These are phyloP conservation scores for Nothura maculosa DNA, from an alignment of 2,797 vertebrate species.

Conservation along the genomic window DNA sequence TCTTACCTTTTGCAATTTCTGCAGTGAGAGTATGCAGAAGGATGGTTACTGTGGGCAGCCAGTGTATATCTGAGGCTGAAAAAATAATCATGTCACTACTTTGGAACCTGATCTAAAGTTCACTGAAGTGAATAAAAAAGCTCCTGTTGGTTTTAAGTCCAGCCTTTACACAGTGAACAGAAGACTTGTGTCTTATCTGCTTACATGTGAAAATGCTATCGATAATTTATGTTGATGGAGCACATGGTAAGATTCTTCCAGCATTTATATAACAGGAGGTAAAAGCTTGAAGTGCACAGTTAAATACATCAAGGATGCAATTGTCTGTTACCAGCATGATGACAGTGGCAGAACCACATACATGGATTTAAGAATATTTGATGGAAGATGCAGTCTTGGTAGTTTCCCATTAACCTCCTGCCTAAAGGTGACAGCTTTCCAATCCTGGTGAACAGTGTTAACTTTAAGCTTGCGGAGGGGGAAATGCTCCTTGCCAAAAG, in stretches of 20 bases:
- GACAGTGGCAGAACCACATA: slow-evolving; percentile 83
- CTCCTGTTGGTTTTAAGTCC: slow-evolving; percentile 58
- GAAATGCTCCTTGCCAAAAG: slow-evolving; percentile 65
- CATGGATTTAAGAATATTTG: slow-evolving; percentile 83
- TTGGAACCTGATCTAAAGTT: slow-evolving; percentile 48
- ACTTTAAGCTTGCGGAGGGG: slow-evolving; percentile 73
- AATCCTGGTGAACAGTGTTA: slow-evolving; percentile 81
- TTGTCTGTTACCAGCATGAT: slow-evolving; percentile 81
- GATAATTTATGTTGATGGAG: slow-evolving; percentile 81
- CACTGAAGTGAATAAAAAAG: slow-evolving; percentile 64
- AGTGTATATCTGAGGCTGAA: slow-evolving; percentile 54
- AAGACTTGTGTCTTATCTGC: slow-evolving; percentile 75
- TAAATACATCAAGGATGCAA: slow-evolving; percentile 78
- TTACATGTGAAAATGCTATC: slow-evolving; percentile 80
- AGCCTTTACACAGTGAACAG: slow-evolving; percentile 72
- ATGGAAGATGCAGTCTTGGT: slow-evolving; percentile 82
- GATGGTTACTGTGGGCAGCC: slow-evolving; percentile 40
- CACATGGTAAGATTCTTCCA: slow-evolving; percentile 79
- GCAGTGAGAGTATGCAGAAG: not conserved
- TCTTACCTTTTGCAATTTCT: not conserved
- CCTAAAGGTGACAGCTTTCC: slow-evolving; percentile 82
- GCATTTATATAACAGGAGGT: slow-evolving; percentile 78
- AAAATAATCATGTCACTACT: slow-evolving; percentile 76
- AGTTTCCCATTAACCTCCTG: slow-evolving; percentile 80
- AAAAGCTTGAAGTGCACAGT: slow-evolving; percentile 87